Evolutionary conservation across 1,140 invertebrate species (phyloP), one percentile per base, ranked within the genome.

Genomic region (Eueides isabella): DNA sequence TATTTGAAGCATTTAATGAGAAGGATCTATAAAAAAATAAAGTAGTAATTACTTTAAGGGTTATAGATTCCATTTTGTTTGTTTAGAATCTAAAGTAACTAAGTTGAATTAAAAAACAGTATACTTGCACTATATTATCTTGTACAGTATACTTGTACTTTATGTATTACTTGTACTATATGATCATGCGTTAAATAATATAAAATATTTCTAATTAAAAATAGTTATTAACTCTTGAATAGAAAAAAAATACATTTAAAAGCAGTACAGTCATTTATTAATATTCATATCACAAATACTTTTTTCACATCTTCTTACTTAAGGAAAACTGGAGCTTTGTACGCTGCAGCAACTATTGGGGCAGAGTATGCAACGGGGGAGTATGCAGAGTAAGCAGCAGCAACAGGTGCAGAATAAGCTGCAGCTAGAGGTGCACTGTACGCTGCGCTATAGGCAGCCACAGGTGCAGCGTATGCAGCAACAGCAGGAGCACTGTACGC

Each of bases 331-430:
- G 80, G 81, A 35, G 81, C 81, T 80, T 70, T 83, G 68, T 83
- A 83, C 0, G 81, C 79, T 48, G 80, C 80, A 16, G 74, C 68
- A 23, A 74, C 72, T 12, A 23, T 5, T 63, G 83, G 82, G n/a
- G 89, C 85, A 31, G 83, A 84, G 81, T 86, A 88, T 11, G 89
- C 87, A 9, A 82, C 81, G 1, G 80, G 81, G 0, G 87, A 85
- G 5, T 55, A 55, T 4, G 88, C 79, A 23, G 89, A 80, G 70
- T 87, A 88, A 2, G 78, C 81, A 64, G 77, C 83, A 30, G 61
- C 85, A 31, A 68, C 82, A 7, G 76, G 75, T 19, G 69, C 69
- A 14, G 67, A 30, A 31, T 75, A 82, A 11, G 82, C 84, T 26
- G 76, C 78, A 12, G 78, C 73, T 19, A 78, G 72, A 2, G 79